phyloP scores from a whole-genome alignment of 2,797 vertebrate species.

The Luscinia luscinia region DNA sequence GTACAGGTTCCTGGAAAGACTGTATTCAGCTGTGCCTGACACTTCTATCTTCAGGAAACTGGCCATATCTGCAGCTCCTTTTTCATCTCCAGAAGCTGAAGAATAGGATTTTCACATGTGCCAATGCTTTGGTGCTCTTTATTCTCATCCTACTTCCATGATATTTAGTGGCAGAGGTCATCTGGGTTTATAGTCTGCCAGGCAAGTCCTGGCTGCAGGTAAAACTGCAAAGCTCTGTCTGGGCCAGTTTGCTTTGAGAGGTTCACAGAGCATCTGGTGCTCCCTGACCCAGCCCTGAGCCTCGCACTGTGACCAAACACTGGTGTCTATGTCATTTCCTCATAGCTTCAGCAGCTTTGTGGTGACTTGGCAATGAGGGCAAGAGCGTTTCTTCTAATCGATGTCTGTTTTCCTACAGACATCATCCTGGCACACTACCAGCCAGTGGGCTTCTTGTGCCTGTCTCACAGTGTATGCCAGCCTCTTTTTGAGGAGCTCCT shows the following conservation, averaged over 20 bases:
- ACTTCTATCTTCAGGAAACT: neutral
- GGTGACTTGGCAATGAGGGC: neutral
- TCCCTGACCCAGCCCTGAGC: neutral
- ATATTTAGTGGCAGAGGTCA: neutral
- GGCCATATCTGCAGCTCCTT: neutral
- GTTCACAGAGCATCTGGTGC: neutral
- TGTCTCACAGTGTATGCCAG: conserved; percentile 88
- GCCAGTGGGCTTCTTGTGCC: conserved; percentile 89
- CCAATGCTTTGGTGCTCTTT: neutral
- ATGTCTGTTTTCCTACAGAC: conserved; percentile 74
- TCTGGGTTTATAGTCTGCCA: neutral
- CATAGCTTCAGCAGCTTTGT: neutral
- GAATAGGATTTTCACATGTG: neutral
- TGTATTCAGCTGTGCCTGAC: neutral
- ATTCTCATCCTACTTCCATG: neutral
- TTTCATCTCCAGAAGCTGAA: neutral
- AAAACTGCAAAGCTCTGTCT: neutral
- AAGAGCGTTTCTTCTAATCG: neutral
- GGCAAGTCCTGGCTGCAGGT: neutral
- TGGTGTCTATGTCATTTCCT: neutral
- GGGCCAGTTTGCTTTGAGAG: neutral
- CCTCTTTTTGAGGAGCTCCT: conserved; percentile 92
- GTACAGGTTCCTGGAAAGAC: neutral
- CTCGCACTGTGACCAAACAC: neutral
- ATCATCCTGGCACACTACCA: conserved; percentile 91